A percentile compares a stretch with the other conserved stretches of the same genome.
Evolutionary conservation across 2,797 vertebrate genomes (phyloP).

Genomic region (Rhabdophis nuchalis): DNA sequence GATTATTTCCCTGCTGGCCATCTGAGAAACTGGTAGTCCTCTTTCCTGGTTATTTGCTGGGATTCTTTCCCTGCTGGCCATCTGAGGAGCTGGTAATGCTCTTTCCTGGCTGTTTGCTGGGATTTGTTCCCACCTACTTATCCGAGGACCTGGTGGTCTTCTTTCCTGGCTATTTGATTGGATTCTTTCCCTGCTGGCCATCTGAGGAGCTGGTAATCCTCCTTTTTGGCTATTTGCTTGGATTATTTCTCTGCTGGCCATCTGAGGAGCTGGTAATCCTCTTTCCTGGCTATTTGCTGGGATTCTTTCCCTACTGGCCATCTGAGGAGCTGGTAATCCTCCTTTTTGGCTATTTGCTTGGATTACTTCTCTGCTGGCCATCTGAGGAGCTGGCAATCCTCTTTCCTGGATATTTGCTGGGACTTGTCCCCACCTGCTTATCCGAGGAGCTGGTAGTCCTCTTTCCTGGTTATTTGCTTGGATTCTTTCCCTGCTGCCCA

Average conservation of each 20-base stretch:
- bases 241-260: slow-evolving; percentile 41
- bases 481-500: too few species aligned
- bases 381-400: slow-evolving; percentile 20
- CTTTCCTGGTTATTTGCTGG: slow-evolving; percentile 50
- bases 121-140: too few species aligned
- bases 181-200: too few species aligned
- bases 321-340: slow-evolving; percentile 29
- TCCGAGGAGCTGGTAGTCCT: too few species aligned
- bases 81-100: neutral
- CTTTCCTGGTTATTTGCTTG: too few species aligned
- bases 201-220: too few species aligned
- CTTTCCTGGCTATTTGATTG: too few species aligned
- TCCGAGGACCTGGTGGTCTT: too few species aligned
- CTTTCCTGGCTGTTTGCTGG: too few species aligned
- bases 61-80: slow-evolving; percentile 44
- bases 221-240: slow-evolving; percentile 3
- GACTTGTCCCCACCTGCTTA: too few species aligned
- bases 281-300: slow-evolving; percentile 53
- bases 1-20: slow-evolving; percentile 44
- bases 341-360: slow-evolving; percentile 47
- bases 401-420: slow-evolving; percentile 45
- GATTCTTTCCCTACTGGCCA: slow-evolving; percentile 43
- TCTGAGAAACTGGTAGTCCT: slow-evolving; percentile 28
- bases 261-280: slow-evolving; percentile 27
- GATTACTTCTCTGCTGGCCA: too few species aligned